Conservation (phyloP, 2,797 vertebrate species). For the Neomorphus geoffroyi region DNA sequence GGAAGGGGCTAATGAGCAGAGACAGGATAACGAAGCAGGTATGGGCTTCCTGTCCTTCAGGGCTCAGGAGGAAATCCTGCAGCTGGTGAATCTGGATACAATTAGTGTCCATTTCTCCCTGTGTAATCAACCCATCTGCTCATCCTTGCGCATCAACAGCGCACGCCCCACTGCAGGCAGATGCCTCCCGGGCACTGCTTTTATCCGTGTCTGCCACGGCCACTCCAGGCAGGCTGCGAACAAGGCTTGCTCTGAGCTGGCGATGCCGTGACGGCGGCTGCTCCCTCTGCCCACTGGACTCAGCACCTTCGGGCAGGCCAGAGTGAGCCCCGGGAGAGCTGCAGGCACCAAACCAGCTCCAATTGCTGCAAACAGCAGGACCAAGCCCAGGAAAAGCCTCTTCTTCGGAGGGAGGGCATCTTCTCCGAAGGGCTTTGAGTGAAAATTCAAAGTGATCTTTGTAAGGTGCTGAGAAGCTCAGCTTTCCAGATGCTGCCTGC, state of each 20-base stretch:
- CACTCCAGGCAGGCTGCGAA: background rate
- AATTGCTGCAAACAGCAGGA: background rate
- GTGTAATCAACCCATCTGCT: slow-evolving; percentile 55
- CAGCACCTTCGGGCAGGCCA: background rate
- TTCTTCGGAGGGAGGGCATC: fast-evolving
- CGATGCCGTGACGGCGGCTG: fast-evolving
- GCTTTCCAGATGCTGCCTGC: background rate
- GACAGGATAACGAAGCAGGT: slow-evolving; percentile 63
- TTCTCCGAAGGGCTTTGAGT: background rate
- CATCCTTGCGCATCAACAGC: background rate
- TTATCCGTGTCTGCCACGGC: background rate
- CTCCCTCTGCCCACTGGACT: background rate
- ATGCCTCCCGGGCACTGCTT: background rate
- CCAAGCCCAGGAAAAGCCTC: background rate
- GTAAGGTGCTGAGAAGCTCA: background rate
- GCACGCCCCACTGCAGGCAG: background rate
- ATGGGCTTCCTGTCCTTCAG: slow-evolving; percentile 46
- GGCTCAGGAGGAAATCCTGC: slow-evolving; percentile 65
- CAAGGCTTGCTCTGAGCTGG: background rate
- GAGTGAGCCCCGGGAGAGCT: background rate
- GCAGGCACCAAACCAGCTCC: fast-evolving
- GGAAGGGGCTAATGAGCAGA: slow-evolving; percentile 34
- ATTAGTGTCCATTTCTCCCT: slow-evolving; percentile 62
- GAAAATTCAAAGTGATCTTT: background rate
- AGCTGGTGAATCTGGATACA: slow-evolving; percentile 52